Base-by-base conservation (phyloP, 2,888 invertebrate genomes). In the Phymatocera aterrima region DNA sequence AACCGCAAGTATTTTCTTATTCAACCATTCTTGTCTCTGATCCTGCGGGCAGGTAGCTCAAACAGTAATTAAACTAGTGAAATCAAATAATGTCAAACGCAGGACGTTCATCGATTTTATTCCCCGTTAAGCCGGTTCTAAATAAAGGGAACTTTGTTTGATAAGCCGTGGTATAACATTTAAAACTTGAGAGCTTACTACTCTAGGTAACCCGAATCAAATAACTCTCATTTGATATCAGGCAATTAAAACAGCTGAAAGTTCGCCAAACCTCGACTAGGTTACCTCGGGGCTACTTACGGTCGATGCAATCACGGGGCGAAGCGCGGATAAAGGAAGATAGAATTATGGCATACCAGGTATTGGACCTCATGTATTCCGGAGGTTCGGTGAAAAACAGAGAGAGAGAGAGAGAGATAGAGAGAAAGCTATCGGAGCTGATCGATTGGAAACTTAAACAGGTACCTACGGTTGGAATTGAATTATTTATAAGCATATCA, bases 221-320 rank as follows among this genome's bases (percentile, higher is more conserved):
- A 68, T 28, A 68, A 46, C 24, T 40, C 24, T 68, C 24, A 46
- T 68, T 68, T 28, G 24, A 68, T 68, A 43, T 68, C 4, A 68
- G 43, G 24, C 18, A 46, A 68, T 68, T 28, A 28, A 68, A 68
- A 8, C 24, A 15, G 15, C 24, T 15, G n/a, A 68, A 21, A 24
- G 46, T 15, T 46, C 43, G 68, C 46, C 68, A 28, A 24, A 43
- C 68, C 43, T 46, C 43, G 28, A 43, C 24, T 68, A 18, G 68
- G 46, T 68, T 68, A 68, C 68, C 68, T 43, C 43, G 15, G 46
- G 43, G 68, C 43, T 40, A 21, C 43, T 68, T 43, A 68, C 24
- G 68, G 24, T 24, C 43, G 43, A 68, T 68, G 68, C 68, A 43
- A 43, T 46, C 3, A 68, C 24, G 10, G 43, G 31, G 46, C 21